Percentiles rank a stretch among this genome's conserved stretches.
Evolutionary conservation across 2,888 invertebrate genomes (phyloP).

Genomic region (Biston betularia): DNA sequence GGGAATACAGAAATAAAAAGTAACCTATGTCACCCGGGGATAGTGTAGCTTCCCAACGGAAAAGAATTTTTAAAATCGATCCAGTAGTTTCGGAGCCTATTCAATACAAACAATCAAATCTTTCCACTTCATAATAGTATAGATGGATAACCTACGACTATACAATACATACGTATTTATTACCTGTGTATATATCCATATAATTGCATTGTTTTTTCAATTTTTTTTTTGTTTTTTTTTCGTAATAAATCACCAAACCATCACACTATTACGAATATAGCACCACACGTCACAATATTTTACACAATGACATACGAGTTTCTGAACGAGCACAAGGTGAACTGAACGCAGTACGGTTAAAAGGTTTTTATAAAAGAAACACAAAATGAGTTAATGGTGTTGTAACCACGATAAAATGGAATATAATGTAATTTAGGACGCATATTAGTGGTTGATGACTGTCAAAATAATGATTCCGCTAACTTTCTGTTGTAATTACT

Average conservation of each 20-base stretch:
- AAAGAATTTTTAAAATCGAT: too few species aligned
- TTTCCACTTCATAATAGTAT: too few species aligned
- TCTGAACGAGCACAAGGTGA: conserved; percentile 4
- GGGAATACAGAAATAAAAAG: too few species aligned
- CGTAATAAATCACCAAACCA: background rate
- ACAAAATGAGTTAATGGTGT: conserved; percentile 11
- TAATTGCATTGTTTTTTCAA: too few species aligned
- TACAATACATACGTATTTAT: too few species aligned
- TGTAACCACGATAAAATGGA: conserved; percentile 13
- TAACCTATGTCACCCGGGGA: too few species aligned
- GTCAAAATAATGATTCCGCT: conserved; percentile 8
- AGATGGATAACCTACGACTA: too few species aligned
- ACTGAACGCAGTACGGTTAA: conserved; percentile 6
- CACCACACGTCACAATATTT: background rate
- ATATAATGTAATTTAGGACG: conserved; percentile 10
- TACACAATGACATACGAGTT: conserved; percentile 2
- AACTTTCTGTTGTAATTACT: conserved; percentile 5
- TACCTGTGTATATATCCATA: too few species aligned
- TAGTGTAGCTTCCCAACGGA: too few species aligned
- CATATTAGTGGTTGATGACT: conserved; percentile 5
- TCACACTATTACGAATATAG: background rate
- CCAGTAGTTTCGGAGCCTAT: too few species aligned
- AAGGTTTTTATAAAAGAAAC: conserved; percentile 14
- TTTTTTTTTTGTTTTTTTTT: too few species aligned
- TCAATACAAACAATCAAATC: too few species aligned